Percentiles rank a stretch among this genome's conserved stretches.
Conservation (phyloP, 2,797 vertebrate species). For the Eidolon dupreanum region DNA sequence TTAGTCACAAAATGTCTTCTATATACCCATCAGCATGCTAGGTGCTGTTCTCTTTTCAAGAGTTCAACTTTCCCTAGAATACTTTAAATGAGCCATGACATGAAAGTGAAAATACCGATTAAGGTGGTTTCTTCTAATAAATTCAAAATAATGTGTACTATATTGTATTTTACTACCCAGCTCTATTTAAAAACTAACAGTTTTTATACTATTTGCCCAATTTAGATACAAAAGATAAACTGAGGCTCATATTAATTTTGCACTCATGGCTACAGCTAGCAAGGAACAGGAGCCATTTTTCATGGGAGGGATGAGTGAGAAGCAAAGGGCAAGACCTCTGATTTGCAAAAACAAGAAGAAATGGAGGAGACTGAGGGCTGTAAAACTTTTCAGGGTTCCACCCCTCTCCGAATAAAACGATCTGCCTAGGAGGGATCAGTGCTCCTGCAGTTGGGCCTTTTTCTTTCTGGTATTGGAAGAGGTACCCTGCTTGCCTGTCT, state of each 20-base stretch:
- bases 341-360: neutral
- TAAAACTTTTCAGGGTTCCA: neutral
- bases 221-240: slow-evolving; percentile 5
- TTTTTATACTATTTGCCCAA: neutral
- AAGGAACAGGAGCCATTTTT: neutral
- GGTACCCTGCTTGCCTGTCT: neutral
- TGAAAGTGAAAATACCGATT: neutral
- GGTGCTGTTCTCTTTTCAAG: neutral
- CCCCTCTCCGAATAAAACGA: neutral
- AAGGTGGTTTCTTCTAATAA: neutral
- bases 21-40: neutral
- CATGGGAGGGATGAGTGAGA: neutral
- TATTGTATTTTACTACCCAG: neutral
- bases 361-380: neutral
- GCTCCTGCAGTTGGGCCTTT: neutral
- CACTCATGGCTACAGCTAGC: neutral
- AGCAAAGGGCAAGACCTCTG: neutral
- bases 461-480: neutral
- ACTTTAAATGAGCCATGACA: neutral
- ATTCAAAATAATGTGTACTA: neutral
- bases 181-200: neutral
- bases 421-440: neutral
- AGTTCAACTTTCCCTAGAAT: neutral
- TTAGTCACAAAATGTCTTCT: slow-evolving; percentile 5
- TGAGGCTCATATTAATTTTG: neutral